A percentile compares a stretch with the other conserved stretches of the same genome.
phyloP scores from a whole-genome alignment of 1,140 invertebrate species.

The Phymastichus coffea region DNA sequence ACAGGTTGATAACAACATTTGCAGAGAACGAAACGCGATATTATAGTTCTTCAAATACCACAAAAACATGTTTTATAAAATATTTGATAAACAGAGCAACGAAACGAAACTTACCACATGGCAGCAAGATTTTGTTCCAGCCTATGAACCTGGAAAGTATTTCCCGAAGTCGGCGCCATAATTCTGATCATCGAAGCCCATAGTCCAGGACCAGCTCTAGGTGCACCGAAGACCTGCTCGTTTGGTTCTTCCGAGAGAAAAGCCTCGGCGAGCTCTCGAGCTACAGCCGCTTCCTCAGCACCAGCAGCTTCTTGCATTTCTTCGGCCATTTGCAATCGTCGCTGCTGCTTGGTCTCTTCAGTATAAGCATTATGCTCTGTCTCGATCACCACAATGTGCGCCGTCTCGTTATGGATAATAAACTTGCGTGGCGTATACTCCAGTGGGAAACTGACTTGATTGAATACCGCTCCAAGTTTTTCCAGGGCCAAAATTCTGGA shows the following conservation, averaged over 20 bases:
- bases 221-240: constrained; percentile 90
- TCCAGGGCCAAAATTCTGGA: constrained; percentile 88
- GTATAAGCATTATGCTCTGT: constrained; percentile 99
- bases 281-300: constrained; percentile 91
- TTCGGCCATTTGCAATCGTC: constrained; percentile 82
- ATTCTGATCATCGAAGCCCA: constrained; percentile 96
- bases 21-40: constrained; percentile 9
- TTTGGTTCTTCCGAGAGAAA: constrained; percentile 94
- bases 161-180: constrained; percentile 81
- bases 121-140: constrained; percentile 97
- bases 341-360: constrained; percentile 91
- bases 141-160: constrained; percentile 78
- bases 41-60: too few species aligned
- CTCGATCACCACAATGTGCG: constrained; percentile 90
- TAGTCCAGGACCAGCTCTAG: constrained; percentile 93
- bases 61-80: too few species aligned
- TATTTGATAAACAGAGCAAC: constrained; percentile 1
- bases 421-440: constrained; percentile 97
- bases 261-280: constrained; percentile 94
- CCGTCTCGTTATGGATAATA: constrained; percentile 89
- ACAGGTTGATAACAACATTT: constrained; percentile 4
- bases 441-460: constrained; percentile 88
- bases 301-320: constrained; percentile 97
- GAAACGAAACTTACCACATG: constrained; percentile 71
- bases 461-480: constrained; percentile 98